Percentiles rank a stretch among this genome's conserved stretches.
These are phyloP conservation scores for Ectemnius continuus DNA, from an alignment of 2,888 invertebrate genomes.

Conservation along the genomic window DNA sequence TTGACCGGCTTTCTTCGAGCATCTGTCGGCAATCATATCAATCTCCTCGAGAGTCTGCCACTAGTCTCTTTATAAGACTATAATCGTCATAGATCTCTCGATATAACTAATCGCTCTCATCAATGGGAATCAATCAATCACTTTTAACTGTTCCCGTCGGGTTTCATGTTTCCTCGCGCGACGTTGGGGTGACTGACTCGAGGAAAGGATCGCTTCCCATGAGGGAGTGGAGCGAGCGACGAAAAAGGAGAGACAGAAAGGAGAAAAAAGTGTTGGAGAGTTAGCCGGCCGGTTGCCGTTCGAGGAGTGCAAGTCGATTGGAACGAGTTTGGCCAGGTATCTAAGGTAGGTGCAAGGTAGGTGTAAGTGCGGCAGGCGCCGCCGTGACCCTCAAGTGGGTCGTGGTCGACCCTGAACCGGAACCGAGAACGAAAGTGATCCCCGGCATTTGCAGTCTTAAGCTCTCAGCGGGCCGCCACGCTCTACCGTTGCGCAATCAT, in stretches of 20 bases:
- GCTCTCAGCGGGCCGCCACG: slow-evolving; percentile 11
- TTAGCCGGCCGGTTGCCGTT: too few relatives aligned
- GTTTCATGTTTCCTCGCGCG: too few relatives aligned
- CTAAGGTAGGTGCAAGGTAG: not conserved
- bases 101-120: not conserved
- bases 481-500: slow-evolving; percentile 52
- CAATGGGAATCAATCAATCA: not conserved
- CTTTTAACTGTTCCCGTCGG: not conserved
- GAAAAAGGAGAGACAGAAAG: too few relatives aligned
- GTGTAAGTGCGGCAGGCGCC: not conserved
- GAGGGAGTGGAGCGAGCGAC: too few relatives aligned
- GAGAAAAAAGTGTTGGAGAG: not conserved
- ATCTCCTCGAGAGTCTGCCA: too few relatives aligned
- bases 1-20: too few relatives aligned
- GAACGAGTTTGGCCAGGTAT: not conserved
- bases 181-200: too few relatives aligned
- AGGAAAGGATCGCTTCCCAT: too few relatives aligned
- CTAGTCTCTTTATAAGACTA: too few relatives aligned
- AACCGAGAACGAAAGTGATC: slow-evolving; percentile 72
- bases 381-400: slow-evolving; percentile 61
- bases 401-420: slow-evolving; percentile 66
- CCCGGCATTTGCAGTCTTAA: slow-evolving; percentile 45
- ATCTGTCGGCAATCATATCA: too few relatives aligned
- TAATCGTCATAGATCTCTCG: too few relatives aligned
- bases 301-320: not conserved